Conservation (phyloP, 2,797 vertebrate species). For the Buceros bicornis region DNA sequence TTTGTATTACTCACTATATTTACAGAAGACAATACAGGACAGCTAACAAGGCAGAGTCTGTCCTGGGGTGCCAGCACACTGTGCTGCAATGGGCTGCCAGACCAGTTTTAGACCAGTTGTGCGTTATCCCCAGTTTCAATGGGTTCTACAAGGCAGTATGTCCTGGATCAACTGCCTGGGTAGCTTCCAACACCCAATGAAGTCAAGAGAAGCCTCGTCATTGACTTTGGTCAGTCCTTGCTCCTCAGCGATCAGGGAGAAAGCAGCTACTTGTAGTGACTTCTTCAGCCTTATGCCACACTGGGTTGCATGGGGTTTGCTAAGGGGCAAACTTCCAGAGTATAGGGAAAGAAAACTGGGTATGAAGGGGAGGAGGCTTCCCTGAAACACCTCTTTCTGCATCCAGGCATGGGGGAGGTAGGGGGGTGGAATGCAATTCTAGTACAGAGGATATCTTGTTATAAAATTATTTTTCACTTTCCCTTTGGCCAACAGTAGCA, state of each 20-base stretch:
- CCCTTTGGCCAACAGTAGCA: conserved; percentile 5
- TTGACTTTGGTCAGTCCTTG: not conserved
- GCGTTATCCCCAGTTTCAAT: not conserved
- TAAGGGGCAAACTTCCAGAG: not conserved
- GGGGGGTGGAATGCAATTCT: accelerated
- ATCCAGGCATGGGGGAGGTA: accelerated
- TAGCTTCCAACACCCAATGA: not conserved
- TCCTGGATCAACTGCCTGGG: not conserved
- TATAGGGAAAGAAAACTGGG: not conserved
- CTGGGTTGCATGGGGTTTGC: not conserved
- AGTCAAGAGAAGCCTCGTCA: not conserved
- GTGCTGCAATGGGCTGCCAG: not conserved
- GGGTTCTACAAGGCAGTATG: not conserved
- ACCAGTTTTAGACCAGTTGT: not conserved
- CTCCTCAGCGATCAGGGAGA: not conserved
- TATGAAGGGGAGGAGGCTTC: not conserved
- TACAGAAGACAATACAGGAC: conserved; percentile 36
- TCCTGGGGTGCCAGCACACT: not conserved
- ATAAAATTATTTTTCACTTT: conserved; percentile 3
- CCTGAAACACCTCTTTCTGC: not conserved
- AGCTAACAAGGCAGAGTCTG: not conserved
- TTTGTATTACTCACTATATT: conserved; percentile 19
- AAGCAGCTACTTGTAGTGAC: not conserved
- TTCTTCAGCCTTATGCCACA: not conserved
- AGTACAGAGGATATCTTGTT: not conserved